Conservation (phyloP, 2,113 vertebrate species). For the Oostethus manadensis region DNA sequence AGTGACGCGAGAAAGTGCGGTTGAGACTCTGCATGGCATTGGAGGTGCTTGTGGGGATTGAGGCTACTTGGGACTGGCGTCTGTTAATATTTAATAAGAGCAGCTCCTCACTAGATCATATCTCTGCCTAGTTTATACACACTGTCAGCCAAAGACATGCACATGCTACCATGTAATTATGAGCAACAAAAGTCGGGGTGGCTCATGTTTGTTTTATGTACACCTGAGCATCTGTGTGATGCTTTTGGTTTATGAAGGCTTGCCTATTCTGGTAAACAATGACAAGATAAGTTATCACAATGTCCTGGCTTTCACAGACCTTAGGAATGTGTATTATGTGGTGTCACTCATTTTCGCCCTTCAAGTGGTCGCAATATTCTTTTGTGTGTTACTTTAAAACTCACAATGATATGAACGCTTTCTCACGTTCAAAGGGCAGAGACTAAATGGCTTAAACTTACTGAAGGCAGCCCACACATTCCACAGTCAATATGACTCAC, state of each 20-base stretch:
- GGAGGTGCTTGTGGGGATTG: slow-evolving; percentile 67
- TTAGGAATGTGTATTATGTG: slow-evolving; percentile 54
- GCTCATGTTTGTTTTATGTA: slow-evolving; percentile 42
- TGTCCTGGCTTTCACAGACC: slow-evolving; percentile 41
- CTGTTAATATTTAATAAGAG: slow-evolving; percentile 77
- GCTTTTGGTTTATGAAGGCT: slow-evolving; percentile 27
- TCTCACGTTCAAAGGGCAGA: slow-evolving; percentile 52
- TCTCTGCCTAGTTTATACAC: slow-evolving; percentile 65
- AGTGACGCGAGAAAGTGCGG: slow-evolving; percentile 50
- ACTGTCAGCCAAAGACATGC: slow-evolving; percentile 46
- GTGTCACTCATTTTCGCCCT: slow-evolving; percentile 50
- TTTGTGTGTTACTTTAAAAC: slow-evolving; percentile 64
- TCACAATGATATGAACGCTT: slow-evolving; percentile 66
- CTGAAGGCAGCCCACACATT: slow-evolving; percentile 50
- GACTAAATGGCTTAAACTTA: slow-evolving; percentile 52
- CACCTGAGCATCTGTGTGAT: slow-evolving; percentile 20
- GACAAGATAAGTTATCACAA: slow-evolving; percentile 30
- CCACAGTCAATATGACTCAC: slow-evolving; percentile 44
- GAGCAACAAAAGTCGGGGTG: slow-evolving; percentile 37
- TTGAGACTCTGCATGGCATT: slow-evolving; percentile 55
- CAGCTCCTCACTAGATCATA: slow-evolving; percentile 68
- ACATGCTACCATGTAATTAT: slow-evolving; percentile 64
- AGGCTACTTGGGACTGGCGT: slow-evolving; percentile 67
- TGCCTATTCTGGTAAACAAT: slow-evolving; percentile 25
- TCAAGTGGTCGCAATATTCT: slow-evolving; percentile 59